A percentile compares a stretch with the other conserved stretches of the same genome.
These are phyloP conservation scores for Glareola pratincola DNA, from an alignment of 2,113 vertebrate genomes.

Conservation along the genomic window DNA sequence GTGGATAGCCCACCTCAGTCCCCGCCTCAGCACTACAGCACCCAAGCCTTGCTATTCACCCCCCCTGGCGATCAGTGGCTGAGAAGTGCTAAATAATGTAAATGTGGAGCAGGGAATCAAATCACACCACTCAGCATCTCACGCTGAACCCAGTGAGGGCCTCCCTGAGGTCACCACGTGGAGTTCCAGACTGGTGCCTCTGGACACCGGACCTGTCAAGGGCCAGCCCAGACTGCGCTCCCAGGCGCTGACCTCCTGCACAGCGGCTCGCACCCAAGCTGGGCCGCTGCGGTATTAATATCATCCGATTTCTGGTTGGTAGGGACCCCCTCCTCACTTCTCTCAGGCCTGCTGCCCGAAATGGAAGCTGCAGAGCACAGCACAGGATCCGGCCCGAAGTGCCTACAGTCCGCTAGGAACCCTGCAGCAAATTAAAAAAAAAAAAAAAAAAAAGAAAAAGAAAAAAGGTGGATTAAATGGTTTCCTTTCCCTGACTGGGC, in stretches of 20 bases:
- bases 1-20: not conserved
- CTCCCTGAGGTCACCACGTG: rapidly evolving
- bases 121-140: not conserved
- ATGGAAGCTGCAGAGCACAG: not conserved
- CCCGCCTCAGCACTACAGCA: not conserved
- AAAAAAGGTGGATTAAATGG: not conserved
- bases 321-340: not conserved
- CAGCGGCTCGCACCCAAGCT: not conserved
- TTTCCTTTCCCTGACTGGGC: not conserved
- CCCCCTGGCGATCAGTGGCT: not conserved
- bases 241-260: not conserved
- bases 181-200: not conserved
- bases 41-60: not conserved
- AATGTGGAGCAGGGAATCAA: rapidly evolving
- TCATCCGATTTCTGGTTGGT: not conserved
- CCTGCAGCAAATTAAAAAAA: not conserved
- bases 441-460: not conserved
- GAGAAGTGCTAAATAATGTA: not conserved
- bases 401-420: not conserved
- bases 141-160: rapidly evolving
- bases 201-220: not conserved
- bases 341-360: not conserved
- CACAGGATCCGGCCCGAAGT: not conserved
- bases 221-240: not conserved
- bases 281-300: not conserved